Evolutionary conservation across 2,888 invertebrate species (phyloP).

Genomic region (Lomographa bimaculata): DNA sequence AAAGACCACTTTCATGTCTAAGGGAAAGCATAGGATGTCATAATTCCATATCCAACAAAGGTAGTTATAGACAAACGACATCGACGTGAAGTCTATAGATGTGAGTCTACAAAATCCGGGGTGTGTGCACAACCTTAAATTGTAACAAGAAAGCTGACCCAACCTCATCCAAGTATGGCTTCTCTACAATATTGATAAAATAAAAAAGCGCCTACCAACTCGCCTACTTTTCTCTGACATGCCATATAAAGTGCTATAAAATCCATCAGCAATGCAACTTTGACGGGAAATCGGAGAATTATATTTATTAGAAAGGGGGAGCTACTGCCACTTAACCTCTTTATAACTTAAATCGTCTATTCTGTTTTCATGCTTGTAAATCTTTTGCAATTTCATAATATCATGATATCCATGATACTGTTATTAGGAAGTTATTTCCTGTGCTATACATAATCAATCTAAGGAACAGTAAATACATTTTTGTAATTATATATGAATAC

Average conservation of each 20-base stretch:
- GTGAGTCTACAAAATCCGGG: constrained; percentile 20
- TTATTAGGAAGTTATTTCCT: too few species aligned
- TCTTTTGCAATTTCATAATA: neutral
- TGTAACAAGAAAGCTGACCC: constrained; percentile 61
- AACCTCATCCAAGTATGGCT: constrained; percentile 61
- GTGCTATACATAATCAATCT: too few species aligned
- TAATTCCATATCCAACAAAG: constrained; percentile 18
- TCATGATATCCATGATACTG: too few species aligned
- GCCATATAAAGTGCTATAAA: constrained; percentile 60
- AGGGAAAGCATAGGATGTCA: constrained; percentile 22
- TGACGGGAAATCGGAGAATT: constrained; percentile 57
- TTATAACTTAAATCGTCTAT: too few species aligned
- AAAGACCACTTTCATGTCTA: constrained; percentile 6
- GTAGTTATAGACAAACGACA: constrained; percentile 25
- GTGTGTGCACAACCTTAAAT: constrained; percentile 32
- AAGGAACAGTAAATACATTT: too few species aligned
- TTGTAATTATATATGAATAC: too few species aligned
- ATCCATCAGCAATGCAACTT: constrained; percentile 59
- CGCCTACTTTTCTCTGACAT: constrained; percentile 65
- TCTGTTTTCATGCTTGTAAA: too few species aligned
- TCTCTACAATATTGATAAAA: constrained; percentile 67
- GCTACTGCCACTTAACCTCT: too few species aligned
- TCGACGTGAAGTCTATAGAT: constrained; percentile 13
- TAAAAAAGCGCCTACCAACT: constrained; percentile 57
- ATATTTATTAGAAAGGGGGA: constrained; percentile 25